phyloP scores from a whole-genome alignment of 2,113 vertebrate species.

The Melanostigma gelatinosum region DNA sequence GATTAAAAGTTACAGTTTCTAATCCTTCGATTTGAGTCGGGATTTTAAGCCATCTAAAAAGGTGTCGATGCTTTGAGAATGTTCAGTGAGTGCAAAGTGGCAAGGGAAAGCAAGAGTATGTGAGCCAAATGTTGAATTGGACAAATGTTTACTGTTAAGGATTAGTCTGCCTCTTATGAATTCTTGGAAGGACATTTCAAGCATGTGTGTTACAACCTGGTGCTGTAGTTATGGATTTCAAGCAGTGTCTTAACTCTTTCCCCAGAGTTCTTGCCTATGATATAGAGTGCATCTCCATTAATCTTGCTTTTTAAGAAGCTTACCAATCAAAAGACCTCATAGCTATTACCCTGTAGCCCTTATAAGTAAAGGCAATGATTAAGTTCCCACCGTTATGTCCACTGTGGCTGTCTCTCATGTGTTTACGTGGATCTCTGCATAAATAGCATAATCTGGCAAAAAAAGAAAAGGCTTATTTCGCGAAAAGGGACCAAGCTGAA shows the following conservation, averaged over 20 bases:
- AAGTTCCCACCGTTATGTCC: conserved; percentile 20
- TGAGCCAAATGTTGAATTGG: conserved; percentile 73
- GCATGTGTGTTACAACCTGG: conserved; percentile 52
- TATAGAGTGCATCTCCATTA: conserved; percentile 34
- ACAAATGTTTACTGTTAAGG: conserved; percentile 69
- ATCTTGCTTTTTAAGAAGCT: conserved; percentile 51
- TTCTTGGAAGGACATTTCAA: conserved; percentile 58
- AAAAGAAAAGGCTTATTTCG: conserved; percentile 1
- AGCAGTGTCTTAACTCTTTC: conserved; percentile 28
- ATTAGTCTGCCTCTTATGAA: conserved; percentile 67
- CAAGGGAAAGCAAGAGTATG: conserved; percentile 41
- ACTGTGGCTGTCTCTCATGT: conserved; percentile 10
- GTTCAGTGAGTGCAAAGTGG: conserved; percentile 31
- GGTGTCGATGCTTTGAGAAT: conserved; percentile 36
- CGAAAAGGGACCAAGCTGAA: background rate
- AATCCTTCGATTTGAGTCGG: conserved; percentile 29
- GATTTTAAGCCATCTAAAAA: conserved; percentile 11
- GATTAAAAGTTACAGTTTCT: conserved; percentile 1
- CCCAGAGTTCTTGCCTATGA: conserved; percentile 39
- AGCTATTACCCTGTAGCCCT: conserved; percentile 17
- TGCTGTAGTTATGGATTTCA: conserved; percentile 48
- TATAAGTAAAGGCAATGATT: conserved; percentile 27
- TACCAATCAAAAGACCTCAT: conserved; percentile 32
- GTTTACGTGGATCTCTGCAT: background rate
- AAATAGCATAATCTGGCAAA: background rate